These are phyloP conservation scores for Carassius auratus DNA, from an alignment of 2,113 vertebrate genomes.

Conservation along the genomic window DNA sequence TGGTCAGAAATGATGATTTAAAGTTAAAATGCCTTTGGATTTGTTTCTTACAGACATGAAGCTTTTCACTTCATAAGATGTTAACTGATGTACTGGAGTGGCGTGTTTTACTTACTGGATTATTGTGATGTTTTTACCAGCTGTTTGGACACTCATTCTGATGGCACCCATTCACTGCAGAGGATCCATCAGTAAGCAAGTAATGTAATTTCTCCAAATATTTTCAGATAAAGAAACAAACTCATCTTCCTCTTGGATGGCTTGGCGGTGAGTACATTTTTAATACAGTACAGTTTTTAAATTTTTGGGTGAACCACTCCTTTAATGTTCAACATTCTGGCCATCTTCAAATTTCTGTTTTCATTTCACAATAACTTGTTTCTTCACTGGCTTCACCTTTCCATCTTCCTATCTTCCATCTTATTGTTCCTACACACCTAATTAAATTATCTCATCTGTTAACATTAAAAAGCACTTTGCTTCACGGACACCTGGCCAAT, in stretches of 20 bases:
- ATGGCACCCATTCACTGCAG: too few species aligned
- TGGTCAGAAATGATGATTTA: too few species aligned
- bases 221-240: not conserved
- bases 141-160: too few species aligned
- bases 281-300: too few species aligned
- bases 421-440: slow-evolving; percentile 3
- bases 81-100: too few species aligned
- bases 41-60: too few species aligned
- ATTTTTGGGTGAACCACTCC: not conserved
- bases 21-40: too few species aligned
- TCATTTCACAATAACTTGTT: not conserved
- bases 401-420: not conserved
- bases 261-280: not conserved
- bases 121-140: too few species aligned
- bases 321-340: not conserved
- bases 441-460: slow-evolving; percentile 20
- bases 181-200: too few species aligned
- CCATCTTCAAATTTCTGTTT: not conserved
- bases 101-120: too few species aligned
- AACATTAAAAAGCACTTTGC: not conserved
- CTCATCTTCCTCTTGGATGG: too few species aligned
- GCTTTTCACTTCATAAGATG: too few species aligned
- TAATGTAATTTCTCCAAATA: not conserved
- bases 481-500: slow-evolving; percentile 16
- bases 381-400: not conserved